Evolutionary conservation across 2,113 vertebrate genomes (phyloP), one percentile per base, ranked within the genome.

Genomic region (Diadophis punctatus): DNA sequence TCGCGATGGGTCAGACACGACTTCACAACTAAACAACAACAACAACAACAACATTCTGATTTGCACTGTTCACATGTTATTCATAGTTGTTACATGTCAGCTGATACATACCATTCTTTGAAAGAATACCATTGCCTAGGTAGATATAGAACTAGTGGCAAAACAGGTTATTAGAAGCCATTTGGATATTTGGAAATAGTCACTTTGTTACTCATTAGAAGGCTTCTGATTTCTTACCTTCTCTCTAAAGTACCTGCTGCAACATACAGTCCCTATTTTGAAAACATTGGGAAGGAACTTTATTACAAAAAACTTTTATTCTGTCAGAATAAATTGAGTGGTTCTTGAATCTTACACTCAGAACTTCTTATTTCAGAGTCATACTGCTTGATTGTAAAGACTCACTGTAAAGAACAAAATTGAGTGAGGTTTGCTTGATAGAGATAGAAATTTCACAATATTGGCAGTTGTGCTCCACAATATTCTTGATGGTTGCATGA

Each of bases 291-390:
- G 51, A 68, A 48, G 2, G 52, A 94, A 92, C 9, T 11, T 27
- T 93, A 84, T 90, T 91, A 91, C 22, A 92, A 91, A 55, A 63
- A 68, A 68, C 4, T 34, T 68, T 68, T 16, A 68, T n/a, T 68
- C 3, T 63, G 30, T 22, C 23, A 68, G 56, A 87, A 68, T 87
- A 87, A 87, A 39, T 9, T 1, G 3, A 39, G 85, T 86, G 11
- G 27, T 87, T 51, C 10, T 87, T 87, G 48, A 49, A 87, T 48
- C 27, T 27, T 49, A 48, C 12, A 27, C 3, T 51, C 23, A 51
- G 27, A 49, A 27, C 2, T 87, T 51, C 48, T 49, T 49, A 51
- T 48, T 51, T 86, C 86, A 87, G 8, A 12, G 12, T n/a, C 30
- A 3, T 91, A 58, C 39, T 58, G 22, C 85, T 87, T 53, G 84